A percentile compares a stretch with the other conserved stretches of the same genome.
Conservation (phyloP, 1,140 invertebrate genomes). For the Ylistrum balloti region DNA sequence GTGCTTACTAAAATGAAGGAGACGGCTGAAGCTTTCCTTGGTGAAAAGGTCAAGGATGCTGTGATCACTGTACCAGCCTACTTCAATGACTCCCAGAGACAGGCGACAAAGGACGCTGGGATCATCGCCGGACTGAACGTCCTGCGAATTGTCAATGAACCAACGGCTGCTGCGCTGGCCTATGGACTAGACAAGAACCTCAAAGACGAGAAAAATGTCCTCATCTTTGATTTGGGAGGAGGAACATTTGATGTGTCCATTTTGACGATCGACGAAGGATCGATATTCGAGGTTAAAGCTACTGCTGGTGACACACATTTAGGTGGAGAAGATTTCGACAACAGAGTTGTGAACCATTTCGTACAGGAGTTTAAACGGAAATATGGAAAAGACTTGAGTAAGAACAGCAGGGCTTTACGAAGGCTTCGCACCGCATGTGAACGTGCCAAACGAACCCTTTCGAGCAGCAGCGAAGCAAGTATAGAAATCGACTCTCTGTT, state of each 20-base stretch:
- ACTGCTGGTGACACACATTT: conserved; percentile 85
- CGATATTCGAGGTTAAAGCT: conserved; percentile 87
- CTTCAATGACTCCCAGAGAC: conserved; percentile 82
- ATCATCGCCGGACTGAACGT: conserved; percentile 84
- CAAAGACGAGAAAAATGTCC: conserved; percentile 70
- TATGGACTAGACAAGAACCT: conserved; percentile 85
- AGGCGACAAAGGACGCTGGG: conserved; percentile 83
- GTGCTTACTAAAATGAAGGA: conserved; percentile 93
- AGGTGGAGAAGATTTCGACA: conserved; percentile 88
- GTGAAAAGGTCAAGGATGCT: conserved; percentile 82
- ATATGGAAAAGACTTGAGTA: conserved; percentile 96
- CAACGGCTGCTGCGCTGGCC: conserved; percentile 83
- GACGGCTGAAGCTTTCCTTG: conserved; percentile 96
- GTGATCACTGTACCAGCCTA: conserved; percentile 83
- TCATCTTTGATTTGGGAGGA: conserved; percentile 73
- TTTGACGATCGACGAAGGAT: conserved; percentile 85
- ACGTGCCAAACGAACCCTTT: conserved; percentile 96
- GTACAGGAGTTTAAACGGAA: conserved; percentile 98
- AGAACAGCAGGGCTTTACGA: conserved; percentile 94
- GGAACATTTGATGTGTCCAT: conserved; percentile 77
- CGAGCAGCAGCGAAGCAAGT: conserved; percentile 94
- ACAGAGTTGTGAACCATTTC: conserved; percentile 92
- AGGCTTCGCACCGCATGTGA: conserved; percentile 96
- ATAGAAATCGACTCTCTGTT: conserved; percentile 92
- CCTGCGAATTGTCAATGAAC: conserved; percentile 83